Evolutionary conservation across 2,888 invertebrate species (phyloP), one percentile per base, ranked within the genome.

Genomic region (Tenodera sinensis): DNA sequence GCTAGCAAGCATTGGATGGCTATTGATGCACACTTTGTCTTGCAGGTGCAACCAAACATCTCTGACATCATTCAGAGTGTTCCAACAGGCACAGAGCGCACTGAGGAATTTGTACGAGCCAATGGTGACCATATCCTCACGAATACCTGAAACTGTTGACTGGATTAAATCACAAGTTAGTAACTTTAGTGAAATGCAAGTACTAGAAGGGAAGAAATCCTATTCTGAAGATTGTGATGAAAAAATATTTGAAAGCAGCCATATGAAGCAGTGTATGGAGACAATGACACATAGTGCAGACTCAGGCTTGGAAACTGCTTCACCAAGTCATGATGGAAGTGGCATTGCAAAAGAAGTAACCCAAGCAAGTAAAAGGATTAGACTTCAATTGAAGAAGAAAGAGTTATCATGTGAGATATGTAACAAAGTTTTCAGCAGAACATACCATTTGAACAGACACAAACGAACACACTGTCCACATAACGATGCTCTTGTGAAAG

Each of bases 1-100:
- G 15, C 83, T 20, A 28, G 27, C 83, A 54, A 28, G 81, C 81
- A 87, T n/a, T 87, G 87, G 81, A 27, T 87, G 54, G 54, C 54
- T 71, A 71, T 71, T 71, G 54, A 71, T 87, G 86, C 86, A 83
- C 90, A 81, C 89, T 90, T 90, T 89, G 89, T 90, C 84, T 90
- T 89, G 47, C 89, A 89, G 90, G 90, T 90, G 84, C 30, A 47
- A 30, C 71, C 84, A 88, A 84, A 54, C 90, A 28, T 82, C 85
- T 14, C 34, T 87, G 47, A 83, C 54, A 14, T 84, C 90, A 87
- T 86, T 87, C 84, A 88, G 83, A 47, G 47, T 84, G 84, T 87
- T 83, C 42, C 82, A 84, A 82, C 85, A 88, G 81, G 86, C 54
- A 54, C 82, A 87, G 42, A 89, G 7, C 83, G 87, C 87, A 34